phyloP scores from a whole-genome alignment of 1,140 invertebrate species.

The Neodiprion lecontei region DNA sequence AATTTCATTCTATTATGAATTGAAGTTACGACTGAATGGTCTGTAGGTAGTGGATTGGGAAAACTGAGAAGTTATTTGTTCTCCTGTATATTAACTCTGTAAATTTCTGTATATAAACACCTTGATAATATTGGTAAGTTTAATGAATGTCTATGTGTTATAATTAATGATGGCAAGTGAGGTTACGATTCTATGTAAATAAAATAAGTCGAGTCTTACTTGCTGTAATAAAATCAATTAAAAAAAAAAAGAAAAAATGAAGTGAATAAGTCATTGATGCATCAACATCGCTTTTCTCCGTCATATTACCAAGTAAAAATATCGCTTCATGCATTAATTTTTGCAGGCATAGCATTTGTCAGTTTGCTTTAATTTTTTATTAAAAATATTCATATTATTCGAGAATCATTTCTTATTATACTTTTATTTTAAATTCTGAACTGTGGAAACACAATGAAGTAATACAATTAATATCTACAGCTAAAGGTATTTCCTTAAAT shows the following conservation, averaged over 20 bases:
- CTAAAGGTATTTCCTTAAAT: no score
- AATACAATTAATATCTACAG: no score
- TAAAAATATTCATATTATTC: no score
- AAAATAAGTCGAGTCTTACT: slow-evolving; percentile 22
- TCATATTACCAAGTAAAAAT: no score
- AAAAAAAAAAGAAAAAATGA: not conserved
- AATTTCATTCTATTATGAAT: slow-evolving; percentile 7
- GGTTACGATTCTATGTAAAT: slow-evolving; percentile 32
- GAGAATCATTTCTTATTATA: no score
- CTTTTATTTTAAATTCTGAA: no score
- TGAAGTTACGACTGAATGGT: slow-evolving; percentile 9
- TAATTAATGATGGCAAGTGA: slow-evolving; percentile 24
- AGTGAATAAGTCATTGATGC: not conserved
- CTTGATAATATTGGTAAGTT: slow-evolving; percentile 33
- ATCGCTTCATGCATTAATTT: no score
- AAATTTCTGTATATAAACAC: slow-evolving; percentile 37
- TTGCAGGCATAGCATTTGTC: no score
- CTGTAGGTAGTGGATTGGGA: slow-evolving; percentile 21
- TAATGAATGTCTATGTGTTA: slow-evolving; percentile 34
- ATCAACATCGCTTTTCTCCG: no score
- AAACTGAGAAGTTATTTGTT: slow-evolving; percentile 28
- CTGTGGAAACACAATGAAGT: no score
- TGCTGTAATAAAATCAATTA: slow-evolving; percentile 30
- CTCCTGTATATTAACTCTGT: slow-evolving; percentile 35
- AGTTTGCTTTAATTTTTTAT: no score